Conservation (phyloP, 2,113 vertebrate genomes). For the Silurus glanis region DNA sequence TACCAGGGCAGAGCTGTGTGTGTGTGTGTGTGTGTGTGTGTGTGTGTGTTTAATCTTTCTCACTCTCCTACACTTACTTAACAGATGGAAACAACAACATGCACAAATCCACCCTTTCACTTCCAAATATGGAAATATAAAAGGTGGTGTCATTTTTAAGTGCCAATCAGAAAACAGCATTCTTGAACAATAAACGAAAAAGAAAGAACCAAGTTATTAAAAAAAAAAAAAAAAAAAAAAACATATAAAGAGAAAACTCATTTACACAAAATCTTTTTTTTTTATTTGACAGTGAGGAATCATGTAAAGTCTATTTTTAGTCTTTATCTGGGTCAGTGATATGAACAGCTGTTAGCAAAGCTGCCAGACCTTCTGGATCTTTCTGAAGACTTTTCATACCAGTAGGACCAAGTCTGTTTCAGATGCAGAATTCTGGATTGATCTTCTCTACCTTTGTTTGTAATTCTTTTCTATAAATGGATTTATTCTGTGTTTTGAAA, state of each 20-base stretch:
- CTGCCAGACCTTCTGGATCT: conserved; percentile 30
- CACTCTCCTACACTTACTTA: not conserved
- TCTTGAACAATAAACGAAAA: not conserved
- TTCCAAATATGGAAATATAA: not conserved
- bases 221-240: not conserved
- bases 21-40: conserved; percentile 24
- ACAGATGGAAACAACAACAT: not conserved
- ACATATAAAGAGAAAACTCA: not conserved
- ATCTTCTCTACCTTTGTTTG: not conserved
- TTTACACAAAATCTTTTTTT: not conserved
- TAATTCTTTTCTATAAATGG: not conserved
- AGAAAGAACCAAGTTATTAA: not conserved
- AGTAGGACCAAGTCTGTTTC: not conserved
- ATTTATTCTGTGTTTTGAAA: not conserved
- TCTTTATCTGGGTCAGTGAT: conserved; percentile 27
- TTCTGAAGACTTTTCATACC: not conserved
- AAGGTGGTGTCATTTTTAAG: not conserved
- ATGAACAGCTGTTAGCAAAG: conserved; percentile 24
- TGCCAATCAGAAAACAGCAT: not conserved
- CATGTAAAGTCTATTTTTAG: conserved; percentile 55
- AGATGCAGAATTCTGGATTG: not conserved
- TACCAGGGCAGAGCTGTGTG: not conserved
- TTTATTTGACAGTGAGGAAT: conserved; percentile 38
- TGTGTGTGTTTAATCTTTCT: not conserved
- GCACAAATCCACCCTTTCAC: not conserved